Evolutionary conservation across 2,888 invertebrate genomes (phyloP), one percentile per base, ranked within the genome.

Genomic region (Drosophila fungiperda): DNA sequence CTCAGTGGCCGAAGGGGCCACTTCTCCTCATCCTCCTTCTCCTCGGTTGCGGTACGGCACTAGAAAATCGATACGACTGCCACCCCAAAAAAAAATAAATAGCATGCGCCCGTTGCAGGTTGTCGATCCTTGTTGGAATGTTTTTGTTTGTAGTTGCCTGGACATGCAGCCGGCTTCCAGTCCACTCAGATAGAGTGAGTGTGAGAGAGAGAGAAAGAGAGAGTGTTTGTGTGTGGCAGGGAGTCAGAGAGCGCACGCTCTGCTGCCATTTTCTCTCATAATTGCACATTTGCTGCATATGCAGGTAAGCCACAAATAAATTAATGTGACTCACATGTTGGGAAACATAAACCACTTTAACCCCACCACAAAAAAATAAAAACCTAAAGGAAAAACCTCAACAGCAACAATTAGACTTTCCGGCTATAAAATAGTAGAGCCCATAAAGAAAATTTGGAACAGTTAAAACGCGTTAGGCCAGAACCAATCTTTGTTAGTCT

Each of bases 111-210:
- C 60, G 73, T 68, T 75, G 74, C 81, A 82, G 87, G 87, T 88
- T 87, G 87, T 88, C 87, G 87, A 87, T 87, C 87, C 87, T 87
- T 71, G 55, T 60, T 73, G 86, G 80, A 82, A 86, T 76, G 81
- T 67, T 79, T 55, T 55, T n/a, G 26, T 55, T 53, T 53, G 33
- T 71, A 45, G 45, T 65, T 74, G 78, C 63, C 70, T 70, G 63
- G 69, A 73, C 68, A 59, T 32, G 53, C 61, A 38, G 73, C 63
- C 68, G 55, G 68, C 67, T 81, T 82, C 80, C 82, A 78, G 73
- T 35, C 59, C 42, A 17, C 52, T 36, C 17, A 52, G 17, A 55
- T 12, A 26, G 35, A 42, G 32, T 15, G 20, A 35, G 45, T 26
- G 50, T n/a, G 15, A 11, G 45, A 54, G 55, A 48, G 40, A 48